Base-by-base conservation (phyloP, 2,113 vertebrate genomes). In the Scartelaos histophorus region DNA sequence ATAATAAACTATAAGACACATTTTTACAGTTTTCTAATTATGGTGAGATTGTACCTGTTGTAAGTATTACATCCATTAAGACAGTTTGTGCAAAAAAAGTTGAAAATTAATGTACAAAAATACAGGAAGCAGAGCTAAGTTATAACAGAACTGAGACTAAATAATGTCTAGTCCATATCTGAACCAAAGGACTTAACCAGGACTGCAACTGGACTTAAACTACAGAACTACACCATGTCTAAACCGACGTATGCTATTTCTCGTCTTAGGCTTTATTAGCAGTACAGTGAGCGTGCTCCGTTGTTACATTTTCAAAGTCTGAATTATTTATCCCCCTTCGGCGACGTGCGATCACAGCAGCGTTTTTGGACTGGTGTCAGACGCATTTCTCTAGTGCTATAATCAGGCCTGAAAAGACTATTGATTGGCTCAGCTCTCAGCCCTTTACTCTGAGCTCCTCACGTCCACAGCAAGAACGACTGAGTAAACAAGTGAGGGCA, bases 311-410 rank as follows among this genome's bases (percentile, higher is more conserved):
- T 81, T 73, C 49, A 65, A 75, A 71, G 58, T 45, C 49, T 81
- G 53, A 80, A 73, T 84, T 79, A 76, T 79, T 66, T 56, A 74
- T 77, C 75, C 57, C 74, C 66, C 69, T 74, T 66, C 69, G 74
- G 68, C 56, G 29, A 61, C n/a, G 43, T 60, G 51, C 67, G 54
- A 75, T 72, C 66, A 80, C 34, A 25, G 16, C 25, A 71, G 45
- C 4, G 19, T 77, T 78, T 80, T 64, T 69, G 22, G 19, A 68
- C 67, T 79, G 68, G 64, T 24, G 21, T 84, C 68, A 74, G 74
- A 74, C 73, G 58, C 76, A 76, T 74, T 46, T 68, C 79, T 79
- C 60, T 9, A 65, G 60, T 66, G 73, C 66, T 76, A 56, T 24
- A 43, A 73, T 64, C 69, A 70, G 74, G 70, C 74, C 67, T 73